phyloP scores from a whole-genome alignment of 1,140 invertebrate genomes.

The Platyscapa corneri region DNA sequence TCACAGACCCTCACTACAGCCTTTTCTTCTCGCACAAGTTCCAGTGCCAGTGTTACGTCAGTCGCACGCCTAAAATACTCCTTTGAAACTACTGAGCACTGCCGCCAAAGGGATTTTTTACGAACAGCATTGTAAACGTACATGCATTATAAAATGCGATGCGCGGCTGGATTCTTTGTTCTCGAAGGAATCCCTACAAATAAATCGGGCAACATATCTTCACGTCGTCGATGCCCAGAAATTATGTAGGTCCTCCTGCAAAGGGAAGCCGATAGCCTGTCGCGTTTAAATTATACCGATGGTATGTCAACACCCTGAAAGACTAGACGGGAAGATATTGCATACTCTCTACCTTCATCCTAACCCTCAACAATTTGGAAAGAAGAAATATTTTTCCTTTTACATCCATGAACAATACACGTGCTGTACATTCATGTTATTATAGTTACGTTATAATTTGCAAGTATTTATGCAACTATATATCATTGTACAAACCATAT shows the following conservation, averaged over 20 bases:
- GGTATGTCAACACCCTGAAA: neutral
- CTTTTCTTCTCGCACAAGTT: neutral
- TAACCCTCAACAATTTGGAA: neutral
- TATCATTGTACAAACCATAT: neutral
- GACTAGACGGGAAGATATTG: neutral
- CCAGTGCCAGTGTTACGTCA: neutral
- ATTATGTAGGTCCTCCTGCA: conserved; percentile 21
- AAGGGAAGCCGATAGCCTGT: neutral
- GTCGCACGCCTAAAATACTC: neutral
- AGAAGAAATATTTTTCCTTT: neutral
- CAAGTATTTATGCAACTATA: neutral
- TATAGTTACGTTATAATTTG: neutral
- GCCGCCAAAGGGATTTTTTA: neutral
- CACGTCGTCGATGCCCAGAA: conserved; percentile 10
- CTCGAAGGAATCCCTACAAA: conserved; percentile 16
- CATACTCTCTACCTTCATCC: neutral
- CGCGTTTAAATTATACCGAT: neutral
- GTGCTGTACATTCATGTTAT: neutral
- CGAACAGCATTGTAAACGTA: neutral
- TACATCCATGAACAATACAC: neutral
- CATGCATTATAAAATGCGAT: neutral
- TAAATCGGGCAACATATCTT: conserved; percentile 4
- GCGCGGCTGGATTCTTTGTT: conserved; percentile 27
- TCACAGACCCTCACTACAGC: neutral
- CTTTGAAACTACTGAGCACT: conserved; percentile 17